Evolutionary conservation across 2,113 vertebrate species (phyloP).

Genomic region (Orientallactaga bullata): DNA sequence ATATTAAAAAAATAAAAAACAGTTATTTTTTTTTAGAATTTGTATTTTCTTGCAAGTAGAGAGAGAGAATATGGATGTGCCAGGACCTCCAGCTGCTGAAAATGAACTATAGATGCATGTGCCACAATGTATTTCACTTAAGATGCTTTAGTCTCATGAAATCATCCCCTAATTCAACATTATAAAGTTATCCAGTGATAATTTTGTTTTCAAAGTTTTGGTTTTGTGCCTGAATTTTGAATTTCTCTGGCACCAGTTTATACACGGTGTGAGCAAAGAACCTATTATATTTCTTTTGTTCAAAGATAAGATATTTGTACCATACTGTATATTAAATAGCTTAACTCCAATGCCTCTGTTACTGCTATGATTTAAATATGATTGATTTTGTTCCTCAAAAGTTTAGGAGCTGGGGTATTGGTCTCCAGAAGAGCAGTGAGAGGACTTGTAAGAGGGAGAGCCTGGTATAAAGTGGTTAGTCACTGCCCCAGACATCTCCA

Average conservation of each 20-base stretch:
- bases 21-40: too few relatives aligned
- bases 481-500: background rate
- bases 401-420: background rate
- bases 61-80: too few relatives aligned
- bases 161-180: background rate
- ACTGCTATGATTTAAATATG: background rate
- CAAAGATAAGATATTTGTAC: background rate
- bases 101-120: too few relatives aligned
- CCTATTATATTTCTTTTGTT: background rate
- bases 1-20: too few relatives aligned
- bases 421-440: background rate
- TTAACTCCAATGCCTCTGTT: background rate
- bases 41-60: too few relatives aligned
- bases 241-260: background rate
- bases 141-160: background rate
- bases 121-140: background rate
- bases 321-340: background rate
- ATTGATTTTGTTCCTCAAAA: background rate
- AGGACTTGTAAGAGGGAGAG: background rate
- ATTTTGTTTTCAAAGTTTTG: constrained; percentile 31
- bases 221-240: constrained; percentile 6
- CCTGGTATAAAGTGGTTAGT: background rate
- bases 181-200: background rate
- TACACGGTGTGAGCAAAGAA: background rate
- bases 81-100: too few relatives aligned